Evolutionary conservation across 2,797 vertebrate species (phyloP).

Genomic region (Tenualosa ilisha): DNA sequence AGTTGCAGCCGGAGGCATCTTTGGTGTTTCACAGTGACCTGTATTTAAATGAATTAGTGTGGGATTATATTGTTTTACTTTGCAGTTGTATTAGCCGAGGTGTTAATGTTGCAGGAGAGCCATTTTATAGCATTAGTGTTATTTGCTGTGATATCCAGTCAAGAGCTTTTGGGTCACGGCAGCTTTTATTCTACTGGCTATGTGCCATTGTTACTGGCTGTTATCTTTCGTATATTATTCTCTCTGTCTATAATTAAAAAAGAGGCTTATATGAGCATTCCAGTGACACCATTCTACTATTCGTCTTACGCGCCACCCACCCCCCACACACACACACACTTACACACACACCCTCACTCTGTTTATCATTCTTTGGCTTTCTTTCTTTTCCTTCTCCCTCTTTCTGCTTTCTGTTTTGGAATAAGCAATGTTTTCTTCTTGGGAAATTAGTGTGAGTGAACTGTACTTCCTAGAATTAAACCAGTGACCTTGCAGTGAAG

Average conservation of each 20-base stretch:
- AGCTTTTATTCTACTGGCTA: neutral
- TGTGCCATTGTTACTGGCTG: neutral
- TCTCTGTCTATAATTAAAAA: neutral
- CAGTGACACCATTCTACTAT: neutral
- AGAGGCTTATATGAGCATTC: neutral
- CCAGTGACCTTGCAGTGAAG: constrained; percentile 43
- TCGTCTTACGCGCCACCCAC: too few species aligned
- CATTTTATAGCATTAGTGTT: constrained; percentile 7
- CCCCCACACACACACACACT: too few species aligned
- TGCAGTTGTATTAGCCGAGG: neutral
- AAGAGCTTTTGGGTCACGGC: neutral
- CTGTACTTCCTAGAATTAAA: constrained; percentile 61
- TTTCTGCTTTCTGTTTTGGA: constrained; percentile 8
- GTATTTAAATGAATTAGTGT: constrained; percentile 4
- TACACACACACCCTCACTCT: too few species aligned
- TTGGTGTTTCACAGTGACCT: neutral
- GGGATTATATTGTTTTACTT: constrained; percentile 11
- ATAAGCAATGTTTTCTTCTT: constrained; percentile 47
- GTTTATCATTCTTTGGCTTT: neutral
- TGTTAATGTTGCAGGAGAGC: neutral
- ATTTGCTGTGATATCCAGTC: constrained; percentile 12
- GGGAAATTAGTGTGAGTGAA: constrained; percentile 53
- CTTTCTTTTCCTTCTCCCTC: neutral
- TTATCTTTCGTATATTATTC: neutral
- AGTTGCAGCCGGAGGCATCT: neutral